Base-by-base conservation (phyloP, 2,113 vertebrate genomes). In the Psittacula cyanocephala region DNA sequence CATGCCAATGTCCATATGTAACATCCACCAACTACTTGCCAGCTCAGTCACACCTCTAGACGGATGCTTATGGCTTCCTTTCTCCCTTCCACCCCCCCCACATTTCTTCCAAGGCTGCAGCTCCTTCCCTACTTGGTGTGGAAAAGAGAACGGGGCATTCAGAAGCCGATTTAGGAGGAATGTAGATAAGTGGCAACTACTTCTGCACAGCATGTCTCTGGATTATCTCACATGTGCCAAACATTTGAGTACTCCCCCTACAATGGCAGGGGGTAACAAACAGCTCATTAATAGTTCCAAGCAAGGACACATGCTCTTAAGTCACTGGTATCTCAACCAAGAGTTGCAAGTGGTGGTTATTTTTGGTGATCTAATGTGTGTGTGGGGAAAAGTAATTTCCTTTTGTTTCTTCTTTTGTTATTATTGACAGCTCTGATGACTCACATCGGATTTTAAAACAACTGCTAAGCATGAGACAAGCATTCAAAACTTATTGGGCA, bases 71-170 rank as follows among this genome's bases (percentile, higher is more conserved):
- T 75, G 0, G 22, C 52, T 81, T 91, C 88, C 69, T 93, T 93
- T 72, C 78, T 87, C 33, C 95, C 77, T 63, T 81, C 76, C 67
- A 19, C 19, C 67, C 47, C 44, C 44, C 83, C 50, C 19, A 78
- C 15, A 62, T 67, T 89, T 92, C 93, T 91, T 89, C 78, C 49
- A 80, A 76, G 83, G 84, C 81, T 78, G 64, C 49, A 88, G 77
- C 68, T 77, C 95, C 85, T 96, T 93, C 96, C 96, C 94, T 96
- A 96, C 95, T 96, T 96, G 96, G 96, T 92, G 93, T 91, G 96
- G 94, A 97, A 96, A 97, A 91, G 74, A 79, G 82, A 79, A 52
- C 78, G 46, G 44, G 17, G 20, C 6, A 9, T 74, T 91, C 46
- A 92, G 92, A 92, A 86, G 77, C 90, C 95, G 87, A 39, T 95